A percentile compares a stretch with the other conserved stretches of the same genome.
Conservation (phyloP, 2,113 vertebrate species). For the Gobiocypris rarus region DNA sequence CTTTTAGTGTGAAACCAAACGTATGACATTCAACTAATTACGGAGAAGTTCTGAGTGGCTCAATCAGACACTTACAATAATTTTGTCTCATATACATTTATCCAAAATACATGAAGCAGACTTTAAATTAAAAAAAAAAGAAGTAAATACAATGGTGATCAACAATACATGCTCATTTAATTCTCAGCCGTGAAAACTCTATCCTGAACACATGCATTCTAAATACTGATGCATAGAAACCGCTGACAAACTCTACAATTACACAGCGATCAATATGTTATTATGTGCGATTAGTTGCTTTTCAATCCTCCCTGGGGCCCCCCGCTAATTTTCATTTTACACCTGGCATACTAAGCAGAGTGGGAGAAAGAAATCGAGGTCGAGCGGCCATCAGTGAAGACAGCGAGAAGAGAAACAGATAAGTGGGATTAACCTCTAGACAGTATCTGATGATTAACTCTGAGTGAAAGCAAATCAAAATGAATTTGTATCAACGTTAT, state of each 20-base stretch:
- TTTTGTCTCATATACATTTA: not conserved
- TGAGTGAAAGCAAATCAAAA: slow-evolving; percentile 46
- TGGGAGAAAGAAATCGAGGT: slow-evolving; percentile 17
- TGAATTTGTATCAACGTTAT: slow-evolving; percentile 39
- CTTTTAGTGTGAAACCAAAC: no score
- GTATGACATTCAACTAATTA: not conserved
- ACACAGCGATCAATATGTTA: slow-evolving; percentile 63
- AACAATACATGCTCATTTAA: slow-evolving; percentile 43
- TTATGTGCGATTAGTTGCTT: slow-evolving; percentile 63
- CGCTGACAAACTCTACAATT: slow-evolving; percentile 59
- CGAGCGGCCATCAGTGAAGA: not conserved
- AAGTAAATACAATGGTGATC: not conserved
- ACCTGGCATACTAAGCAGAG: slow-evolving; percentile 40
- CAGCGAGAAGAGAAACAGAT: not conserved
- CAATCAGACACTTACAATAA: not conserved
- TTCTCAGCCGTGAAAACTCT: slow-evolving; percentile 54
- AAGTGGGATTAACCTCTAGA: slow-evolving; percentile 27
- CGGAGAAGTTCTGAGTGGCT: not conserved
- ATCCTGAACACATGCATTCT: slow-evolving; percentile 35
- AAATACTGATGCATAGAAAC: slow-evolving; percentile 43
- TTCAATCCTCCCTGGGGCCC: slow-evolving; percentile 50
- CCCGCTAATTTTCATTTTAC: slow-evolving; percentile 51
- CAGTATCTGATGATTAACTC: slow-evolving; percentile 40
- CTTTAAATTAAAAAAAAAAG: not conserved
- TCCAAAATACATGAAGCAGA: not conserved